Base-by-base conservation (phyloP, 2,113 vertebrate species). In the Leucopsar rothschildi region DNA sequence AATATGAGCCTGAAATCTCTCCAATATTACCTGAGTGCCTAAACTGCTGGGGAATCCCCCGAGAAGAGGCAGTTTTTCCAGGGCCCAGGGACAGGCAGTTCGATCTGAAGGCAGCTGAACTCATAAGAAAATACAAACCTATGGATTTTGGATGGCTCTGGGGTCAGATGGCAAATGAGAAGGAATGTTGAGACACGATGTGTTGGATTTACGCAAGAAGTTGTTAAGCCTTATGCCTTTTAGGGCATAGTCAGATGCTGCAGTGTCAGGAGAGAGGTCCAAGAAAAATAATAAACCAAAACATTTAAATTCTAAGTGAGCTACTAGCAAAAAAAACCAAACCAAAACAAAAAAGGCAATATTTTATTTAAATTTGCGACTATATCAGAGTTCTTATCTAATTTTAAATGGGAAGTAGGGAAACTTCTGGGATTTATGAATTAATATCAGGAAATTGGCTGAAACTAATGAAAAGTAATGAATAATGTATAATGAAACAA, bases 381-480 rank as follows among this genome's bases (percentile, higher is more conserved):
- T 71, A 2, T 90, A 64, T 70, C 44, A 95, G 68, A 80, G 4
- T 90, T 93, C 61, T 76, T 55, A 86, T 80, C 81, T 84, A 69
- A 91, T 94, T 93, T 94, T 77, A 90, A 91, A 89, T 77, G 42
- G 23, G 49, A 94, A 92, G 78, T 60, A 77, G 61, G 25, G 39
- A 68, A 91, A 90, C 50, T 72, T 94, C 90, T 85, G 66, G 63
- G 55, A 88, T 95, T 90, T 95, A 59, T 94, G 87, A 91, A 95
- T 85, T 95, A 95, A 86, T 94, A 86, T 75, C 71, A 94, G 85
- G 90, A 96, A 94, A 95, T 92, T 88, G 42, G 33, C 86, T 95
- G 79, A 95, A 95, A 95, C 68, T 89, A 82, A 92, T 93, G 76
- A 90, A 94, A 92, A 95, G 31, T 78, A 90, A 96, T 94, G 88